Conservation (phyloP, 2,888 invertebrate species). For the Ophion obscuratus region DNA sequence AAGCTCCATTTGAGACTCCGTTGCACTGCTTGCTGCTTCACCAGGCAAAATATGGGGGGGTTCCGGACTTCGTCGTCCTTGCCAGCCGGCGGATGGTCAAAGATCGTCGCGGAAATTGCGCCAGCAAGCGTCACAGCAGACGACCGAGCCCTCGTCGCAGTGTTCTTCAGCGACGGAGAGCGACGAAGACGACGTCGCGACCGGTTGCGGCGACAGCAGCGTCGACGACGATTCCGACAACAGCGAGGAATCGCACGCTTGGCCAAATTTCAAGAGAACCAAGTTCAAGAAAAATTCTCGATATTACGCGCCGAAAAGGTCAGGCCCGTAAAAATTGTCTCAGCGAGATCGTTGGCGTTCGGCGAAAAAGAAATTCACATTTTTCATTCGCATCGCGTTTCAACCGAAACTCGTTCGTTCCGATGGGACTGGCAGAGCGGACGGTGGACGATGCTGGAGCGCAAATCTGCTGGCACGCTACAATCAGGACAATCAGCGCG, state of each 20-base stretch:
- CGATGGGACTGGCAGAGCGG: conserved; percentile 74
- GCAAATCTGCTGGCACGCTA: conserved; percentile 91
- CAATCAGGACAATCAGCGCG: conserved; percentile 94
- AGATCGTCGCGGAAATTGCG: conserved; percentile 75
- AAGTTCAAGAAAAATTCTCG: conserved; percentile 72
- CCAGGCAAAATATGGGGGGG: conserved; percentile 82
- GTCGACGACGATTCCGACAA: conserved; percentile 79
- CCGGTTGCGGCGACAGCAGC: conserved; percentile 77
- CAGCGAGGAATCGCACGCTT: conserved; percentile 79
- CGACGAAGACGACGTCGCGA: conserved; percentile 77
- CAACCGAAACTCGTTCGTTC: not conserved
- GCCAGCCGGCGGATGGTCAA: conserved; percentile 72
- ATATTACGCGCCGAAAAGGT: conserved; percentile 74
- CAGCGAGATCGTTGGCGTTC: not conserved
- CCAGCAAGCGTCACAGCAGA: conserved; percentile 73
- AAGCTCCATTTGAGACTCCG: too few species aligned
- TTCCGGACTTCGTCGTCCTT: conserved; percentile 75
- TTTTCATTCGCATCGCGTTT: not conserved
- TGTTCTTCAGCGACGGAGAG: conserved; percentile 78
- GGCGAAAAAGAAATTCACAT: not conserved
- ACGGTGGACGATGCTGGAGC: conserved; percentile 89
- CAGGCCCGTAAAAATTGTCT: not conserved
- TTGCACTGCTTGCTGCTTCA: not conserved
- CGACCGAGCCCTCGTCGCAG: conserved; percentile 75
- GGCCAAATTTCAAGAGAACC: conserved; percentile 71